Conservation (phyloP, 2,888 invertebrate species). For the Cylindroiulus punctatus region DNA sequence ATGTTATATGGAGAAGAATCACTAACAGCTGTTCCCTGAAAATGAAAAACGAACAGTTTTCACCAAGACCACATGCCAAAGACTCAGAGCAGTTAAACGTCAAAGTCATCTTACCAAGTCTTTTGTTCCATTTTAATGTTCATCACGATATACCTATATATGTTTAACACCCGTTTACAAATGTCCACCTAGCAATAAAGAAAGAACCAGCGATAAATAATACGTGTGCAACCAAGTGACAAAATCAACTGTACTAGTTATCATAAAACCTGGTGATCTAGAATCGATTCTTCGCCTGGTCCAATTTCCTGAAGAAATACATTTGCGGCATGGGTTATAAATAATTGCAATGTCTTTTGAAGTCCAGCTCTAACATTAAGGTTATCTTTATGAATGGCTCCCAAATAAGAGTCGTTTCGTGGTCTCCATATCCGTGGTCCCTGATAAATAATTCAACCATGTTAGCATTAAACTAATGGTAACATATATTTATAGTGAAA, state of each 20-base stretch:
- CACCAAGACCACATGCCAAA: too few species aligned
- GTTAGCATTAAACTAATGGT: slow-evolving; percentile 57
- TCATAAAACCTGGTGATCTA: slow-evolving; percentile 79
- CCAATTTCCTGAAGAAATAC: slow-evolving; percentile 81
- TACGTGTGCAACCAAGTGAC: neutral
- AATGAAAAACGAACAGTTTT: slow-evolving; percentile 59
- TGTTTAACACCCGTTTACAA: slow-evolving; percentile 94
- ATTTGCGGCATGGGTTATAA: slow-evolving; percentile 94
- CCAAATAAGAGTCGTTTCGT: slow-evolving; percentile 86
- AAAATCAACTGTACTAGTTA: neutral
- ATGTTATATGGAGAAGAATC: slow-evolving; percentile 90
- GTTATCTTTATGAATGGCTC: slow-evolving; percentile 83
- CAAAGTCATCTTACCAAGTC: slow-evolving; percentile 78
- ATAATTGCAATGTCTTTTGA: slow-evolving; percentile 83
- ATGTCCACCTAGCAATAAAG: slow-evolving; percentile 77
- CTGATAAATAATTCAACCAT: neutral
- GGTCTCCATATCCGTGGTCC: slow-evolving; percentile 67
- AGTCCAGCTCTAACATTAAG: slow-evolving; percentile 72
- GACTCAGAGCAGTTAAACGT: too few species aligned
- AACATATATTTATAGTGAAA: too few species aligned
- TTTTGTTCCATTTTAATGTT: slow-evolving; percentile 90
- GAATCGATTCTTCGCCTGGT: slow-evolving; percentile 72
- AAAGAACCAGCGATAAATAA: slow-evolving; percentile 26
- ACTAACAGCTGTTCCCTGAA: slow-evolving; percentile 84
- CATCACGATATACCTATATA: slow-evolving; percentile 97